Percentiles rank a stretch among this genome's conserved stretches.
phyloP scores from a whole-genome alignment of 1,140 invertebrate genomes.

The Hyposmocoma kahamanoa region DNA sequence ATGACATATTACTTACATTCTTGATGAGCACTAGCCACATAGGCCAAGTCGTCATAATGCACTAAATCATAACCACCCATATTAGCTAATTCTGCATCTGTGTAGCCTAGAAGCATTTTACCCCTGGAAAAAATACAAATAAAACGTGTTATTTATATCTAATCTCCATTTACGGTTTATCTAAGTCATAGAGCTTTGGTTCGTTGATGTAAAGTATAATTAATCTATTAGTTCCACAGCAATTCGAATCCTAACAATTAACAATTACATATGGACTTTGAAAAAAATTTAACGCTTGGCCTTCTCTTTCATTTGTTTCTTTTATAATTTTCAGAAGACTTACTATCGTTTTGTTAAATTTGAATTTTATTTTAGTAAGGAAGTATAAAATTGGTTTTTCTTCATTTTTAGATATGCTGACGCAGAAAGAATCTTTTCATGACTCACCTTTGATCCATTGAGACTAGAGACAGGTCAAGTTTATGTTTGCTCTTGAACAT shows the following conservation, averaged over 20 bases:
- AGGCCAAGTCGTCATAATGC: slow-evolving; percentile 97
- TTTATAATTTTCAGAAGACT: too few relatives aligned
- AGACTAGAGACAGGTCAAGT: slow-evolving; percentile 94
- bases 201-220: too few relatives aligned
- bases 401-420: too few relatives aligned
- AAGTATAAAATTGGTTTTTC: too few relatives aligned
- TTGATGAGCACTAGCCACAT: slow-evolving; percentile 98
- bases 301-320: too few relatives aligned
- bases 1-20: slow-evolving; percentile 98
- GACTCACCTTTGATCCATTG: slow-evolving; percentile 94
- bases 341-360: too few relatives aligned
- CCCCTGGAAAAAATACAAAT: slow-evolving; percentile 81
- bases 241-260: slow-evolving; percentile 10
- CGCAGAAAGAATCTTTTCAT: not conserved
- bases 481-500: slow-evolving; percentile 99
- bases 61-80: slow-evolving; percentile 97
- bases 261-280: slow-evolving; percentile 19
- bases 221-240: not conserved
- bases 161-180: too few relatives aligned
- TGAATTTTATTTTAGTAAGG: too few relatives aligned
- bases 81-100: slow-evolving; percentile 91
- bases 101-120: slow-evolving; percentile 94
- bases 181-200: too few relatives aligned
- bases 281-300: slow-evolving; percentile 1
- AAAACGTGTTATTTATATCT: too few relatives aligned